These are phyloP conservation scores for Eristalinus aeneus DNA, from an alignment of 2,888 invertebrate genomes.

Conservation along the genomic window DNA sequence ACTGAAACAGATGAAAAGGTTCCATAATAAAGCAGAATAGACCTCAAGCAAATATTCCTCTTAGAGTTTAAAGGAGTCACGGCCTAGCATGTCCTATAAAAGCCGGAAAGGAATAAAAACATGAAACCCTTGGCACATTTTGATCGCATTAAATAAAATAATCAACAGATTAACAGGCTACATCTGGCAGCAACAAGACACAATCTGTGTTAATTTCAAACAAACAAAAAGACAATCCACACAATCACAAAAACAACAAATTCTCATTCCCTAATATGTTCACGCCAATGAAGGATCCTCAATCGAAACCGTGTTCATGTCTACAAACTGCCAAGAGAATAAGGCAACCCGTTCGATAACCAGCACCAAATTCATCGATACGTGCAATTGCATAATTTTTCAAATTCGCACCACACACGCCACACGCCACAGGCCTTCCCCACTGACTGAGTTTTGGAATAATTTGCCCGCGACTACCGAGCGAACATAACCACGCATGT, in stretches of 20 bases:
- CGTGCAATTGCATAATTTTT: constrained; percentile 44
- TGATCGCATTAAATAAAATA: too few species aligned
- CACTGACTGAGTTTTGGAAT: background rate
- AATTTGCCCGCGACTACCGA: background rate
- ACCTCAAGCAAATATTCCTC: too few species aligned
- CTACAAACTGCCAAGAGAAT: background rate
- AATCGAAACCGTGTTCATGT: too few species aligned
- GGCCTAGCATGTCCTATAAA: too few species aligned
- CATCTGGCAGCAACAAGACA: background rate
- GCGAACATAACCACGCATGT: background rate
- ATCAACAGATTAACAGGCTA: too few species aligned
- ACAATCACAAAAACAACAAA: background rate
- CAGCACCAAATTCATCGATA: constrained; percentile 5
- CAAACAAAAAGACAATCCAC: background rate
- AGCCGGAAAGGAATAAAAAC: too few species aligned
- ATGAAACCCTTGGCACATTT: too few species aligned
- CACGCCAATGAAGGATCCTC: background rate
- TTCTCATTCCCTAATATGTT: background rate
- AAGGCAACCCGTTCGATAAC: constrained; percentile 11
- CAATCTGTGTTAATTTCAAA: background rate
- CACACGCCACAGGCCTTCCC: too few species aligned
- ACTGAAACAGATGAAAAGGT: too few species aligned
- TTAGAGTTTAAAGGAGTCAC: too few species aligned
- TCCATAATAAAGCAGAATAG: too few species aligned
- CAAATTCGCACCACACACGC: constrained; percentile 5